Evolutionary conservation across 2,797 vertebrate genomes (phyloP).

Genomic region (Phrynocephalus vlangalii): DNA sequence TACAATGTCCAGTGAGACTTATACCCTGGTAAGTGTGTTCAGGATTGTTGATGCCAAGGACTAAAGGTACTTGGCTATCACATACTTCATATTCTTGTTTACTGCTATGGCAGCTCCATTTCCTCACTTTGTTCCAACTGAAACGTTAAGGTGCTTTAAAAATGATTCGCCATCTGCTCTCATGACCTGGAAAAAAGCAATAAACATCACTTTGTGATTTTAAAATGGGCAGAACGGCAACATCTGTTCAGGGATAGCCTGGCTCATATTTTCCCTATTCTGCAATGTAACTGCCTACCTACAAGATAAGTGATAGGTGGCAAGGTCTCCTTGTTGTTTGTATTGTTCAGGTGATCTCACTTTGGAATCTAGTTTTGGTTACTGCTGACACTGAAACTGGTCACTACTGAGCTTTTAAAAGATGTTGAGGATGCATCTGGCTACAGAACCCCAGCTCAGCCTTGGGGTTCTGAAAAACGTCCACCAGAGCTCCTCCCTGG

Average conservation of each 20-base stretch:
- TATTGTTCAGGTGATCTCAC: background rate
- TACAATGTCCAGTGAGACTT: background rate
- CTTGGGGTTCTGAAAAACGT: background rate
- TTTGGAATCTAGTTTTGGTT: background rate
- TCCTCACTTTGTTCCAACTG: background rate
- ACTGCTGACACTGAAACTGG: background rate
- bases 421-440: background rate
- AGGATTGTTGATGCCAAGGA: constrained; percentile 9
- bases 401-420: background rate
- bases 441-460: background rate
- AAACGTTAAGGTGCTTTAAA: background rate
- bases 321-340: background rate
- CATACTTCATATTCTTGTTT: background rate
- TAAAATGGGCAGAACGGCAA: background rate
- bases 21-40: background rate
- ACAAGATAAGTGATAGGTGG: background rate
- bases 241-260: background rate
- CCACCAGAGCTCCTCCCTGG: background rate
- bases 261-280: background rate
- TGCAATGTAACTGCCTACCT: background rate
- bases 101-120: background rate
- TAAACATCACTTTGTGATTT: background rate
- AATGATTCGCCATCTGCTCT: background rate
- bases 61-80: constrained; percentile 6
- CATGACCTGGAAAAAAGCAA: background rate